Conservation (phyloP, 2,113 vertebrate species). For the Marcusenius ussheri region DNA sequence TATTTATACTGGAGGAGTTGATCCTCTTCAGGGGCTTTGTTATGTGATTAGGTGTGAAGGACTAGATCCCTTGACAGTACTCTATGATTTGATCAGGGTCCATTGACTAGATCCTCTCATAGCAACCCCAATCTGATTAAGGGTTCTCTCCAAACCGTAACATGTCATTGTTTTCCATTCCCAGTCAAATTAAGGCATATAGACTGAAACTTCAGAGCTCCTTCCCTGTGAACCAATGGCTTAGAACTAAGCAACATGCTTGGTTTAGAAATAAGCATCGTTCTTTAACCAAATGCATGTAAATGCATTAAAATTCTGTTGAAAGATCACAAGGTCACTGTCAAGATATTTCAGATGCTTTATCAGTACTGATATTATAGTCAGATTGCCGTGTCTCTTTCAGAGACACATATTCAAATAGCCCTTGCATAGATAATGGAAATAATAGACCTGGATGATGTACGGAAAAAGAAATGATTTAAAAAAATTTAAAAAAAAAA, state of each 20-base stretch:
- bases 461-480: neutral
- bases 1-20: neutral
- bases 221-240: neutral
- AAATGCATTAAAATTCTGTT: no score
- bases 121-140: neutral
- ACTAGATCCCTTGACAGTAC: conserved; percentile 11
- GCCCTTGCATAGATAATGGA: neutral
- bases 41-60: neutral
- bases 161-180: conserved; percentile 8
- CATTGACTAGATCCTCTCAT: conserved; percentile 8
- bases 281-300: neutral
- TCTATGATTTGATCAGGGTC: neutral
- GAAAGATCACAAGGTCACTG: neutral
- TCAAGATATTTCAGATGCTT: neutral
- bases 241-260: neutral
- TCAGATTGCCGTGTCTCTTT: neutral
- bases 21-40: neutral
- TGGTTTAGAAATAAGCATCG: neutral
- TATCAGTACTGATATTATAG: neutral
- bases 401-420: neutral
- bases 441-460: neutral
- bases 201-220: neutral
- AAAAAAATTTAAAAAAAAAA: neutral
- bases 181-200: neutral
- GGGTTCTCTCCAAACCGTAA: conserved; percentile 2